Percentiles rank a stretch among this genome's conserved stretches.
Conservation (phyloP, 2,113 vertebrate genomes). For the Gallinago jamesoni region DNA sequence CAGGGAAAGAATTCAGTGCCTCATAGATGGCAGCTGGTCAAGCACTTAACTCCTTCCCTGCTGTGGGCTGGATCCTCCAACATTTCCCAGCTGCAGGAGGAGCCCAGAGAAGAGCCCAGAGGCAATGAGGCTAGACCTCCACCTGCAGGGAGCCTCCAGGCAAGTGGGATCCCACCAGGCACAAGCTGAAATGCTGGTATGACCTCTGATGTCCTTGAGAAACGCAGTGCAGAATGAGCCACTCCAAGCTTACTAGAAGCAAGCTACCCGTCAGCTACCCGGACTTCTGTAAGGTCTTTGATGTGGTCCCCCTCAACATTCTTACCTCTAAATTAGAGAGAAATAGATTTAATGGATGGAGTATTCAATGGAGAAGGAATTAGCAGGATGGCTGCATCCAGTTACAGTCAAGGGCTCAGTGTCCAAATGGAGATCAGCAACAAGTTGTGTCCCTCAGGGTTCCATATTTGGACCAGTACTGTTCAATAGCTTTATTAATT, state of each 20-base stretch:
- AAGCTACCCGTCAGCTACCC: background rate
- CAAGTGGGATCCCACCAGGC: background rate
- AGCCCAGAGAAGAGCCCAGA: background rate
- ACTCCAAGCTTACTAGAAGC: background rate
- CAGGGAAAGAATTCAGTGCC: slow-evolving; percentile 60
- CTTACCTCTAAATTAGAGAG: background rate
- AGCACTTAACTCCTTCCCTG: slow-evolving; percentile 68
- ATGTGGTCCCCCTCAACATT: background rate
- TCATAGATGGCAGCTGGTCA: slow-evolving; percentile 27
- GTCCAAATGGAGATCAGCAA: background rate
- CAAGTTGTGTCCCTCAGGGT: background rate
- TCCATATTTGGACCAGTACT: background rate
- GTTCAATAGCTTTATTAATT: background rate
- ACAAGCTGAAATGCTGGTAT: background rate
- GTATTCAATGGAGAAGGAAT: background rate
- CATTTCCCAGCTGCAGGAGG: background rate
- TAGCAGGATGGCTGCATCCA: background rate
- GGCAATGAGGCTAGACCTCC: background rate
- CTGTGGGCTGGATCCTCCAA: background rate
- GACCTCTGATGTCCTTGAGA: background rate
- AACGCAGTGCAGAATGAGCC: background rate
- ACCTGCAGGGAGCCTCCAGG: background rate
- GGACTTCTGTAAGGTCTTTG: background rate
- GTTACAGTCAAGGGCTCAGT: background rate
- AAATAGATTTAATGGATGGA: background rate